Conservation (phyloP, 2,888 invertebrate species). For the Pammene fasciana region DNA sequence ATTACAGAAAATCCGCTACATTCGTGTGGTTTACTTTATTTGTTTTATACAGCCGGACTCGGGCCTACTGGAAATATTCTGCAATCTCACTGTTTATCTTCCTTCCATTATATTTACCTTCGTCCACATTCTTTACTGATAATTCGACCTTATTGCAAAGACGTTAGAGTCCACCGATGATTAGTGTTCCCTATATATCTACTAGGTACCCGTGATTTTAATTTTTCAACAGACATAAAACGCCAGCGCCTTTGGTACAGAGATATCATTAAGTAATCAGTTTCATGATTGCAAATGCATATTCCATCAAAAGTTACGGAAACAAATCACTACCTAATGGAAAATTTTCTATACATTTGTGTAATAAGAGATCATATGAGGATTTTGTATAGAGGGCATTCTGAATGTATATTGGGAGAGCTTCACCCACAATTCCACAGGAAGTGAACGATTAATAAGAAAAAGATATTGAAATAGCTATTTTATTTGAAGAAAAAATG, state of each 20-base stretch:
- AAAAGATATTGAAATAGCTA: no score
- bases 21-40: conserved; percentile 2
- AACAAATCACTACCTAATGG: no score
- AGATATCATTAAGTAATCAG: neutral
- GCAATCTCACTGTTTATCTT: conserved; percentile 3
- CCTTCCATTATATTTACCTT: neutral
- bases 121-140: no score
- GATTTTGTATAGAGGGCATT: no score
- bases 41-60: neutral
- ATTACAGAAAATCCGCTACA: conserved; percentile 3
- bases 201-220: no score
- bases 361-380: no score
- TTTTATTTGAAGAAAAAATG: neutral
- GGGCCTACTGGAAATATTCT: neutral
- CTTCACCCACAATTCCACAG: no score
- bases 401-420: no score
- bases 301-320: neutral
- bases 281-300: neutral
- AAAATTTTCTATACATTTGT: no score
- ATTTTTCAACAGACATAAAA: neutral
- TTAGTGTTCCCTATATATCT: neutral
- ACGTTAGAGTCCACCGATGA: no score
- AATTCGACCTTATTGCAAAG: no score
- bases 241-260: neutral
- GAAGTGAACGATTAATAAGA: no score